Evolutionary conservation across 2,113 vertebrate species (phyloP), one percentile per base, ranked within the genome.

Genomic region (Erinaceus europaeus): DNA sequence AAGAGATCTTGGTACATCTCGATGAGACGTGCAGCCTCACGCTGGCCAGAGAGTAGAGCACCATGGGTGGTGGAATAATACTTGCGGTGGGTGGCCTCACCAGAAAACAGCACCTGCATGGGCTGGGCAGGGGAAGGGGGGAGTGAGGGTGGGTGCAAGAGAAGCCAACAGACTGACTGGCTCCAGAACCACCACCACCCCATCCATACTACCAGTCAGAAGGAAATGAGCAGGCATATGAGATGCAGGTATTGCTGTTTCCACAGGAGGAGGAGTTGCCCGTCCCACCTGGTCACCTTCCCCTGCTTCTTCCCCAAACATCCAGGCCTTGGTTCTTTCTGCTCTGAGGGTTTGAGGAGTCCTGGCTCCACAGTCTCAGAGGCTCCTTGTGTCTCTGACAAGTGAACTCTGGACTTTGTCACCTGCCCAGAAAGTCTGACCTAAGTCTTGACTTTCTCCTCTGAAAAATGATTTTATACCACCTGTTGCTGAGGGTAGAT

Each of bases 61-160:
- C 99, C 99, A 80, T 99, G 99, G 95, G 99, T 99, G 34, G 99
- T 99, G 97, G 99, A 99, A 97, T 99, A 99, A 97, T 99, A 99
- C 96, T 99, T 99, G 96, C 99, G 98, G 97, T 99, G 98, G 46
- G 99, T 99, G 95, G 99, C 98, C 97, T 99, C 99, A 32, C 99
- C 99, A 0, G 99, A 99, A 90, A 99, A 99, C 97, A 99, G 97
- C 97, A 99, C 98, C 98, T 99, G 99, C 97, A 99, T 97, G 57
- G 98, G 98, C 99, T 99, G 97, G 78, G 94, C 42, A 4, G 21
- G 46, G 6, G 50, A 61, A 11, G 29, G 10, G 59, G 36, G 55
- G 67, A 23, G 53, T 84, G 42, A 86, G 80, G 42, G 53, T 20
- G 32, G 36, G 32, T 74, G 25, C 52, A 40, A 57, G 68, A 62